Conservation (phyloP, 2,113 vertebrate species). For the Myotis davidii region DNA sequence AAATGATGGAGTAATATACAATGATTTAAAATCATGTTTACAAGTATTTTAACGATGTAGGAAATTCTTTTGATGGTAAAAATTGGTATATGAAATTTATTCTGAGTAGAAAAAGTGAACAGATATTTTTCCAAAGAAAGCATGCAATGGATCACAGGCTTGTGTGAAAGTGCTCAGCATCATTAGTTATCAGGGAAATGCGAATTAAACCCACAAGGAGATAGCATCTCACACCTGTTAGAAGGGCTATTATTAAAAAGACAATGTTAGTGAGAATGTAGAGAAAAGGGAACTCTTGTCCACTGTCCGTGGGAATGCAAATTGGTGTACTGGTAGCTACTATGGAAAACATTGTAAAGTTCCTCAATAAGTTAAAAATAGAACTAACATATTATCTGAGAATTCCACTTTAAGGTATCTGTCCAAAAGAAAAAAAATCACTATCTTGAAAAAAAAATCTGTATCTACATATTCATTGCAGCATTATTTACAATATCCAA, state of each 20-base stretch:
- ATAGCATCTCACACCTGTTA: too few relatives aligned
- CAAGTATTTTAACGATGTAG: neutral
- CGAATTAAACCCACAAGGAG: too few relatives aligned
- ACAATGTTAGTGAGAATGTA: too few relatives aligned
- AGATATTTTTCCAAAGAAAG: conserved; percentile 3
- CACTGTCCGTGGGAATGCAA: too few relatives aligned
- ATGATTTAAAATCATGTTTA: neutral
- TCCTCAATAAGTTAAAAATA: too few relatives aligned
- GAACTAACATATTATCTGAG: neutral
- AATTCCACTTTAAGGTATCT: neutral
- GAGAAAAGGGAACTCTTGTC: too few relatives aligned
- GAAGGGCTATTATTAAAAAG: too few relatives aligned
- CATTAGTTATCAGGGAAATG: too few relatives aligned
- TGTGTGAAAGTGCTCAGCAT: neutral
- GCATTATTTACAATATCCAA: neutral
- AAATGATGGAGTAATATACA: neutral
- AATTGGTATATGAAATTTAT: neutral
- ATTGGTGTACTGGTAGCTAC: too few relatives aligned
- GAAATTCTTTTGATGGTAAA: neutral
- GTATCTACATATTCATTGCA: too few relatives aligned
- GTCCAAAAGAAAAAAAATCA: neutral
- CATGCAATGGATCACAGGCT: neutral
- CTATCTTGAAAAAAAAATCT: too few relatives aligned
- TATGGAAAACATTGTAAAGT: too few relatives aligned
- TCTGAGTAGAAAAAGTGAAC: neutral